Conservation (phyloP, 2,797 vertebrate species). For the Bovichtus variegatus region DNA sequence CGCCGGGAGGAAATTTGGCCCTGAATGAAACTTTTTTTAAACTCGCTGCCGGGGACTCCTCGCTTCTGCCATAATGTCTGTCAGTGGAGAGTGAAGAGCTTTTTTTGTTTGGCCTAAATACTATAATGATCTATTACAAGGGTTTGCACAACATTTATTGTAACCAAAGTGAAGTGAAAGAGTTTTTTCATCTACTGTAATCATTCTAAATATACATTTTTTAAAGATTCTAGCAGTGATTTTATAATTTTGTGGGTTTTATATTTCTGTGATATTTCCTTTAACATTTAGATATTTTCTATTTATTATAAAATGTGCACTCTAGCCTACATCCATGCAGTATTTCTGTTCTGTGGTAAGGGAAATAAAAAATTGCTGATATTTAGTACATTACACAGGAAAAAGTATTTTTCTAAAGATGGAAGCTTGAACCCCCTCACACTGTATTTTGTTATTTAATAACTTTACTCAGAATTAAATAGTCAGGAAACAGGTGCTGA, state of each 20-base stretch:
- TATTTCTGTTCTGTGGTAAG: neutral
- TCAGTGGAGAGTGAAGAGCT: neutral
- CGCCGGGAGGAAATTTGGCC: conserved; percentile 52
- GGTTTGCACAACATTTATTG: neutral
- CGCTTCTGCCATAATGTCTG: neutral
- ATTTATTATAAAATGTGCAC: neutral
- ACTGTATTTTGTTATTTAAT: neutral
- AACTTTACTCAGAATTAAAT: neutral
- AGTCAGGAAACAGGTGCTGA: neutral
- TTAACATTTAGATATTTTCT: neutral
- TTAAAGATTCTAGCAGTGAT: neutral
- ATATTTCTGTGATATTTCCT: neutral
- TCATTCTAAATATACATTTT: neutral
- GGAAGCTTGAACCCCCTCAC: neutral
- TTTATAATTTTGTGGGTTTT: neutral
- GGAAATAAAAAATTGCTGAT: neutral
- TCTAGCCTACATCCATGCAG: neutral
- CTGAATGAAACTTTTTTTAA: conserved; percentile 53
- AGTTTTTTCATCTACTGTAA: neutral
- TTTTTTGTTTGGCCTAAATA: neutral
- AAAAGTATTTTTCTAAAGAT: neutral
- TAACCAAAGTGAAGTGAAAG: neutral
- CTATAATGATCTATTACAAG: neutral
- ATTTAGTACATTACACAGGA: neutral
- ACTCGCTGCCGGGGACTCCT: conserved; percentile 3